Base-by-base conservation (phyloP, 2,888 invertebrate genomes). In the Plutella xylostella region DNA sequence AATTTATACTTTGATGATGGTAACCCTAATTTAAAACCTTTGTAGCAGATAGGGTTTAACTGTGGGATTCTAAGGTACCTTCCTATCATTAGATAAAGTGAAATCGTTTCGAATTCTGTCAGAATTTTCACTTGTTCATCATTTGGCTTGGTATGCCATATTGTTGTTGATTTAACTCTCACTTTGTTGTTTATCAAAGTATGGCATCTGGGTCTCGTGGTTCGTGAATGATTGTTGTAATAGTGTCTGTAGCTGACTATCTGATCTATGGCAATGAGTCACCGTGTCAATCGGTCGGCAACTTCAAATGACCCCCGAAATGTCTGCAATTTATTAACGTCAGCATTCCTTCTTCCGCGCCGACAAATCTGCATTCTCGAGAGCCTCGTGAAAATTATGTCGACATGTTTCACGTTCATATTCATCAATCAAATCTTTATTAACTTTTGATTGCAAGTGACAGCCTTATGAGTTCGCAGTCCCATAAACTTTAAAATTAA, bases 301-400 rank as follows among this genome's bases (percentile, higher is more conserved):
- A 35, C 40, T 43, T 45, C 34, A 39, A 43, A 48, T 51, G 55
- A 45, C 43, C 46, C 33, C 49, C 55, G 51, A 50, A 52, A 56
- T 56, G 58, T 57, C 51, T 54, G 57, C 55, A 56, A 67, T 67
- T 63, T 61, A 57, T 68, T 58, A 56, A 55, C 56, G 61, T 62
- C 62, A 58, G 48, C 31, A 5, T 17, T 31, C 21, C 21, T 21
- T 34, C 34, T 47, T 51, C 48, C 46, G 41, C 47, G 40, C 34
- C 45, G 54, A 51, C 52, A 48, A 50, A 55, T 52, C 51, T 49
- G 53, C 51, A 48, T 49, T 50, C 48, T 52, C 47, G 54, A 52
- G 45, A 33, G 20, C 11, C 33, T 22, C 15, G 52, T 48, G 45
- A 50, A 54, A 58, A 62, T 61, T 56, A 56, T 57, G 57, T 57